Evolutionary conservation across 2,113 vertebrate genomes (phyloP).

Genomic region (human (Homo sapiens)): GRCh38 chr16:736501-737000

Average conservation of each 20-base stretch:
- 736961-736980: rapidly evolving
- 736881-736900: not conserved
- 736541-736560: too few relatives aligned
- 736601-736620: too few relatives aligned
- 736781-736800: not conserved
- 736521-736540: too few relatives aligned
- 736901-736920: not conserved
- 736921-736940: not conserved
- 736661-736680: too few relatives aligned
- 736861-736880: not conserved
- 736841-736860: not conserved
- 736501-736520: too few relatives aligned
- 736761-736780: not conserved
- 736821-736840: not conserved
- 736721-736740: not conserved
- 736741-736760: not conserved
- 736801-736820: not conserved
- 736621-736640: too few relatives aligned
- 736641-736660: too few relatives aligned
- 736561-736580: too few relatives aligned
- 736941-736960: rapidly evolving
- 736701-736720: not conserved
- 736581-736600: too few relatives aligned
- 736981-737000: not conserved
- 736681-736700: not conserved